Base-by-base conservation (phyloP, 2,888 invertebrate species). In the Brenthis hecate region DNA sequence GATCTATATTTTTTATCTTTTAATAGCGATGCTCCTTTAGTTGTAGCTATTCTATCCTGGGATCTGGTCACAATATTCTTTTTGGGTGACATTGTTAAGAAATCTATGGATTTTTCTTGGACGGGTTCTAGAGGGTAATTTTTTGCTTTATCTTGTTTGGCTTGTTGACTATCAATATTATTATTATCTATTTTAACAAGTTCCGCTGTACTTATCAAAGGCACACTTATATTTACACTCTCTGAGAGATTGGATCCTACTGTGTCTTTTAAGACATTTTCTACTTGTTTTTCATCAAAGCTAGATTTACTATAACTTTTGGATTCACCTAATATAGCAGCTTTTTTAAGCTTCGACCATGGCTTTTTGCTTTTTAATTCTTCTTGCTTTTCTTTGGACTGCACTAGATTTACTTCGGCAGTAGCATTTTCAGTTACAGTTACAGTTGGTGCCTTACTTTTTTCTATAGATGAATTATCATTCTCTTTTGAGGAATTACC, bases 291-390 rank as follows among this genome's bases (percentile, higher is more conserved):
- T 73, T 87, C 87, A 58, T 91, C 90, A 80, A 81, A 19, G 76
- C 85, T 88, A 76, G 85, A 81, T 80, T 86, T 88, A 75, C 83
- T 89, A 77, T 84, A 85, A 73, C 80, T 88, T 81, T 92, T 92
- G 47, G 92, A 82, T 66, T 92, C 94, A 53, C 94, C 92, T 77
- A 94, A 87, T 74, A 95, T 94, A 51, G 94, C 92, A 14, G 97
- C 97, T 82, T 96, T 95, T 83, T 96, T 97, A 56, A 97, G 88
- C 89, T 96, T 96, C 14, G 94, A 94, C 97, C 97, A 97, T 1
- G 96, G 95, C 77, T 94, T 95, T 79, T 94, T 95, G 58, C 78
- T 85, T 76, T 86, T 93, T 13, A 83, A 76, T 57, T 90, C 89
- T 60, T 89, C 89, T 77, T 85, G 86, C 43, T 43, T 75, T 76